Percentiles rank a stretch among this genome's conserved stretches.
These are phyloP conservation scores for Hypomesus transpacificus DNA, from an alignment of 2,113 vertebrate genomes.

Conservation along the genomic window DNA sequence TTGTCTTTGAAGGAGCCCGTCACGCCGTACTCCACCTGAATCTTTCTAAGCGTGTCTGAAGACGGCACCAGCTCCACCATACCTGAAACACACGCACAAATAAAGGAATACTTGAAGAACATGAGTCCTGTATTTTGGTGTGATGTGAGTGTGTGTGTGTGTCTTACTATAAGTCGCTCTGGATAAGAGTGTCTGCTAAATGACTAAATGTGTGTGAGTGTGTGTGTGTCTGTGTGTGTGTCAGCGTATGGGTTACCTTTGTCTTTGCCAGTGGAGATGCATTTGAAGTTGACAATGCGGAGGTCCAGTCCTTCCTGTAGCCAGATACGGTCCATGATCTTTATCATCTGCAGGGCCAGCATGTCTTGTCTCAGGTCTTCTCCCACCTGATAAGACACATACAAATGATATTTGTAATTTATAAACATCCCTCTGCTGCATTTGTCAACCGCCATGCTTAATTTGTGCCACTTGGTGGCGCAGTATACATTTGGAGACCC, in stretches of 20 bases:
- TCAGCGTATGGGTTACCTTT: slow-evolving; percentile 71
- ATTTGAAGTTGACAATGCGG: slow-evolving; percentile 96
- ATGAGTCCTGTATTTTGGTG: background rate
- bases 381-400: slow-evolving; percentile 77
- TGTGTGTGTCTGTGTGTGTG: background rate
- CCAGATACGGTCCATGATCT: slow-evolving; percentile 99
- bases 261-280: slow-evolving; percentile 95
- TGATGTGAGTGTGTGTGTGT: background rate
- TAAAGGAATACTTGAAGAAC: background rate
- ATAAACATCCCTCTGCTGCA: no score
- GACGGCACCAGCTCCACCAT: slow-evolving; percentile 97
- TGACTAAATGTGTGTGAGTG: background rate
- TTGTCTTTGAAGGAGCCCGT: slow-evolving; percentile 99
- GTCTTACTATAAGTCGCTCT: no score
- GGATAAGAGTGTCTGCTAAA: no score
- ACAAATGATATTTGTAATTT: background rate
- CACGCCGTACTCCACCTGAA: slow-evolving; percentile 97
- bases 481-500: no score
- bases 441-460: no score
- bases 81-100: slow-evolving; percentile 62
- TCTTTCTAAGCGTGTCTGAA: slow-evolving; percentile 96
- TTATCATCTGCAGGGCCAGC: slow-evolving; percentile 98
- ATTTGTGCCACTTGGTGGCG: no score
- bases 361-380: slow-evolving; percentile 98
- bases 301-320: slow-evolving; percentile 95